Base-by-base conservation (phyloP, 2,888 invertebrate species). In the Caenorhabditis japonica region DNA sequence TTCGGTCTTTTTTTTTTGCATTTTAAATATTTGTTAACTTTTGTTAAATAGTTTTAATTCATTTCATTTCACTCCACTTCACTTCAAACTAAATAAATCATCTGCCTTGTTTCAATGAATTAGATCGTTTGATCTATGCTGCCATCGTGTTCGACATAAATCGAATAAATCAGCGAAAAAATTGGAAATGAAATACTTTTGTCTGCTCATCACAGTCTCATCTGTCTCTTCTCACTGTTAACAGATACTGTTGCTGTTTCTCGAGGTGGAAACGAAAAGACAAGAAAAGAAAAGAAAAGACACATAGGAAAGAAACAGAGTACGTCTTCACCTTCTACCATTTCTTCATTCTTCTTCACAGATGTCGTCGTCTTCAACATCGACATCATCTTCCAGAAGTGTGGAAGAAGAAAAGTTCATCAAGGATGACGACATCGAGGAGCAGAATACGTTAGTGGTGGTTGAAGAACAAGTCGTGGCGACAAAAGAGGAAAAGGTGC, bases 391-490 rank as follows among this genome's bases (percentile, higher is more conserved):
- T 23, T 62, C 62, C 38, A 46, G 27, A n/a, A n/a, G n/a, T 19
- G 13, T 41, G 41, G 64, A 64, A 64, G 55, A 49, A 8, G 56
- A 64, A 25, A 39, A 41, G 17, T 56, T 64, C 25, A 41, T 60
- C 51, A 51, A 51, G 19, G 15, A 34, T 23, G 55, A 46, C 25
- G 47, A 55, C 41, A 25, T 47, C 19, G 55, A 64, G 23, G 62
- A 53, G 27, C 36, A 46, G 47, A 58, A 44, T 23, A 3, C 39
- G n/a, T 23, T 51, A 23, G 23, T 13, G n/a, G 34, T 23, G 33
- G 34, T 21, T 7, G 21, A 30, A 15, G 23, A 41, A 36, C n/a
- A n/a, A n/a, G n/a, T n/a, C n/a, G n/a, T n/a, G n/a, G 30, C 33
- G 44, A 23, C 21, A 13, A 41, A 56, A 15, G 44, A 56, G 44